Evolutionary conservation across 2,113 vertebrate genomes (phyloP).

Genomic region (Chauna torquata): DNA sequence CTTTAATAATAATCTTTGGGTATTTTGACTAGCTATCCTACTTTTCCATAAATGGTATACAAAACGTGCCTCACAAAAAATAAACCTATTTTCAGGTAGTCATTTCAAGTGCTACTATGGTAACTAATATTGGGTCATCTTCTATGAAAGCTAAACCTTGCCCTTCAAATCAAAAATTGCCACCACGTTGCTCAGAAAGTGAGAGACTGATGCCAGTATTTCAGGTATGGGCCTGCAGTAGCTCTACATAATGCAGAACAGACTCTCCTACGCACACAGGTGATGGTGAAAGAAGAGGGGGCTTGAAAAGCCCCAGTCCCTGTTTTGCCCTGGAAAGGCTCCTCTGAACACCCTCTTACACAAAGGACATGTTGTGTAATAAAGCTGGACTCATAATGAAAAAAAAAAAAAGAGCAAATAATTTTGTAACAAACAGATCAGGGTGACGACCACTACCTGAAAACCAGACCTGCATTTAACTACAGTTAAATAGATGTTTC

Average conservation of each 20-base stretch:
- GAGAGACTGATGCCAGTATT: not conserved
- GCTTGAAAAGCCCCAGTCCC: not conserved
- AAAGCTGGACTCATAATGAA: not conserved
- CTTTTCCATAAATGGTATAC: not conserved
- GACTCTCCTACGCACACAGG: not conserved
- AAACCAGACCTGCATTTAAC: not conserved
- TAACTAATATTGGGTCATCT: not conserved
- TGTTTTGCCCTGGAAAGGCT: not conserved
- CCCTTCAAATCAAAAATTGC: not conserved
- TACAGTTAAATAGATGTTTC: not conserved
- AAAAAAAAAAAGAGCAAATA: not conserved
- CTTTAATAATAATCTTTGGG: constrained; percentile 17
- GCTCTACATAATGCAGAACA: not conserved
- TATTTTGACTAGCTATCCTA: not conserved
- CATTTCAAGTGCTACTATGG: not conserved
- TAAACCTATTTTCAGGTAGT: not conserved
- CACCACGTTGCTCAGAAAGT: not conserved
- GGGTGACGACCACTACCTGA: not conserved
- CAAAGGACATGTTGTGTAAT: not conserved
- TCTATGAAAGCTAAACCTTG: not conserved
- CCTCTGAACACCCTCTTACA: not conserved
- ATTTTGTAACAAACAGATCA: not conserved
- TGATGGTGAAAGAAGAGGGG: not conserved
- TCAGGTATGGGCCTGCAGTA: not conserved
- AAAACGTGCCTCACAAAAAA: not conserved